These are phyloP conservation scores for Chrysomela aeneicollis DNA, from an alignment of 2,888 invertebrate species.

Conservation along the genomic window DNA sequence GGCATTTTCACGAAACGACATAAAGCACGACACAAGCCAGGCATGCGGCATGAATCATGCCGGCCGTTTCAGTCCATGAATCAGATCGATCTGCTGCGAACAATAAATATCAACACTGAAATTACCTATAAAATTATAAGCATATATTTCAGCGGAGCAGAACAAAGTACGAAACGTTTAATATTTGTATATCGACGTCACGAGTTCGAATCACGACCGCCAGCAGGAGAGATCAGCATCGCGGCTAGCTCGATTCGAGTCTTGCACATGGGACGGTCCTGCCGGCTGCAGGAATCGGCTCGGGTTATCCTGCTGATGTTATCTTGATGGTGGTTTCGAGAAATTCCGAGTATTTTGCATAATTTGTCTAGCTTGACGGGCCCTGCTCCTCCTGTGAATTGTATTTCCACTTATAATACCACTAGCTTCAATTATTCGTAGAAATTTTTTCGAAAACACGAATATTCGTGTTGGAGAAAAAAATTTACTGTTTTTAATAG, in stretches of 20 bases:
- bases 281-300: conserved; percentile 14
- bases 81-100: conserved; percentile 50
- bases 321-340: conserved; percentile 14
- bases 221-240: conserved; percentile 27
- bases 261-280: conserved; percentile 7
- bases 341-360: conserved; percentile 18
- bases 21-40: conserved; percentile 6
- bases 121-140: conserved; percentile 60
- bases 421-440: too few species aligned
- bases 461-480: too few species aligned
- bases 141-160: conserved; percentile 56
- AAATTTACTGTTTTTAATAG: too few species aligned
- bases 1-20: not conserved
- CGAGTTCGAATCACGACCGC: conserved; percentile 55
- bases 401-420: too few species aligned
- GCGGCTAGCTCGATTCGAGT: conserved; percentile 3
- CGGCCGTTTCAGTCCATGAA: conserved; percentile 46
- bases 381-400: conserved; percentile 7
- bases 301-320: conserved; percentile 23
- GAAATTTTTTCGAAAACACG: too few species aligned
- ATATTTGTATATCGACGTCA: conserved; percentile 61
- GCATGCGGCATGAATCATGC: conserved; percentile 44
- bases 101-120: conserved; percentile 56
- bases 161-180: conserved; percentile 60
- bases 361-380: conserved; percentile 14